Conservation (phyloP, 1,140 invertebrate species). For the Monochamus saltuarius region DNA sequence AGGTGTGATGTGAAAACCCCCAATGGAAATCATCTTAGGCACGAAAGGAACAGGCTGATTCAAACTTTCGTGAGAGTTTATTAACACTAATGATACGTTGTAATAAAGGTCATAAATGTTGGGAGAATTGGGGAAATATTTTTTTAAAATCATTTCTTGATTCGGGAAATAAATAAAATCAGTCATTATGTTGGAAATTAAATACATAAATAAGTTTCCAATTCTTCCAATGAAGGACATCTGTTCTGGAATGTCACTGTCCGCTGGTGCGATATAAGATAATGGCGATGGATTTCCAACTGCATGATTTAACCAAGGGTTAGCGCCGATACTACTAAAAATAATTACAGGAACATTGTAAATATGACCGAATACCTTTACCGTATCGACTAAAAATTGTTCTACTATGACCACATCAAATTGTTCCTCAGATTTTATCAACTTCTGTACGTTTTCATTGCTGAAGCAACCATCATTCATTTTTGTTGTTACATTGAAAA, state of each 20-base stretch:
- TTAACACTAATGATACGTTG: conserved; percentile 56
- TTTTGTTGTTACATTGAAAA: too few species aligned
- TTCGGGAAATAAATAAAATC: conserved; percentile 7
- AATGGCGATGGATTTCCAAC: conserved; percentile 51
- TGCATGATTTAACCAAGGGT: conserved; percentile 39
- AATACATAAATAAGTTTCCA: conserved; percentile 42
- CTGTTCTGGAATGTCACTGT: conserved; percentile 35
- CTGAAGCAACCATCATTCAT: conserved; percentile 14
- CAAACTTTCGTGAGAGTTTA: conserved; percentile 60
- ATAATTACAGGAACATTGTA: conserved; percentile 63
- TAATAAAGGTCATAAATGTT: conserved; percentile 54
- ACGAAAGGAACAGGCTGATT: conserved; percentile 57
- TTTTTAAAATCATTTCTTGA: conserved; percentile 49
- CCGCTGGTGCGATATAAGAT: conserved; percentile 50
- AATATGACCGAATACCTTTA: conserved; percentile 61
- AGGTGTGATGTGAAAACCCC: conserved; percentile 42
- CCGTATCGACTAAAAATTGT: conserved; percentile 68
- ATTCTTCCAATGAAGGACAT: conserved; percentile 55
- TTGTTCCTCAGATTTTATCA: conserved; percentile 45
- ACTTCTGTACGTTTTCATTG: conserved; percentile 27
- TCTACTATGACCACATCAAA: conserved; percentile 69
- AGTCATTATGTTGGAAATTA: conserved; percentile 9
- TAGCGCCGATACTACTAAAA: conserved; percentile 46
- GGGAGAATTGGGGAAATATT: conserved; percentile 53
- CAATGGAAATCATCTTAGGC: conserved; percentile 58